Conservation (phyloP, 2,113 vertebrate genomes). For the Bambusicola thoracicus region DNA sequence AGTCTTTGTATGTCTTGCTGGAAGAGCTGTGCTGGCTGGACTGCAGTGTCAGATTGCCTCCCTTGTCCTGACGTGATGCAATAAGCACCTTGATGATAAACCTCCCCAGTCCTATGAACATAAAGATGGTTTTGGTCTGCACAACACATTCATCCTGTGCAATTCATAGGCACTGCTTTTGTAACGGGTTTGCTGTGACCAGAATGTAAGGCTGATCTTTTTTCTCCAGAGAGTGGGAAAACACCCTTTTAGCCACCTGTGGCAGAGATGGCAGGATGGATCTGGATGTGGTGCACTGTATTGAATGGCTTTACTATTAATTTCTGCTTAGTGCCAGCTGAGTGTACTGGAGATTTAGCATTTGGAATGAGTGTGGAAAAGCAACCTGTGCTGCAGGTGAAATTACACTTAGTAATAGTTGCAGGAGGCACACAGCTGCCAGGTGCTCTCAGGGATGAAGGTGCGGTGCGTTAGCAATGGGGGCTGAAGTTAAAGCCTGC, state of each 20-base stretch:
- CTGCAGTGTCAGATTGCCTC: background rate
- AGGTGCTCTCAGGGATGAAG: conserved; percentile 73
- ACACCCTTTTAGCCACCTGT: background rate
- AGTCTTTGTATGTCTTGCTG: background rate
- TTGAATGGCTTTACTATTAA: background rate
- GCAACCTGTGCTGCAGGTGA: conserved; percentile 14
- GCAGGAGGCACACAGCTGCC: background rate
- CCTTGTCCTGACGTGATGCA: background rate
- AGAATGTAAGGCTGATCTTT: background rate
- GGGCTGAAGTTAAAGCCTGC: conserved; percentile 4
- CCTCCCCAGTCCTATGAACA: background rate
- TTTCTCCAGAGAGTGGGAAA: background rate
- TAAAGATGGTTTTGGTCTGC: background rate
- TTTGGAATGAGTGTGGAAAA: background rate
- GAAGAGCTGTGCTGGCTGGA: background rate
- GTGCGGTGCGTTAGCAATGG: background rate
- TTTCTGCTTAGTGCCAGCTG: conserved; percentile 34
- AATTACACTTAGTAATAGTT: conserved; percentile 3
- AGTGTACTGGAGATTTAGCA: background rate
- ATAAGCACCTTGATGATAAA: background rate
- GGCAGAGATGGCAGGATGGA: background rate
- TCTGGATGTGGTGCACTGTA: background rate
- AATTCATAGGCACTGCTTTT: background rate
- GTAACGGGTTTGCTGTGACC: background rate
- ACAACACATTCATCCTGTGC: background rate